These are phyloP conservation scores for Seriola rivoliana DNA, from an alignment of 2,113 vertebrate species.

Conservation along the genomic window DNA sequence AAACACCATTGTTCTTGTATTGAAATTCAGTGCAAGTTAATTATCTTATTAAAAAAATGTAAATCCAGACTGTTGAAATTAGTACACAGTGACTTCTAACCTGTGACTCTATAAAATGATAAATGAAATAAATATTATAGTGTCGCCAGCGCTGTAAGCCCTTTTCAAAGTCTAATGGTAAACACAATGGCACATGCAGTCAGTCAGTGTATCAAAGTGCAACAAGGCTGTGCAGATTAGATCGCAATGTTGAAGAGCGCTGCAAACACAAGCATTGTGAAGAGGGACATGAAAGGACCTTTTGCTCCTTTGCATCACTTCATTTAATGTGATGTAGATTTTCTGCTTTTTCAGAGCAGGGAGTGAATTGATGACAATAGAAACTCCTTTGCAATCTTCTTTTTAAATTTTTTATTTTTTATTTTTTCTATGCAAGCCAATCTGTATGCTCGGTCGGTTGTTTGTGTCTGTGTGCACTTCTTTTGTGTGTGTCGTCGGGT, in stretches of 20 bases:
- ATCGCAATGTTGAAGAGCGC: conserved; percentile 41
- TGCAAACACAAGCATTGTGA: conserved; percentile 22
- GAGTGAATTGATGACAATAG: conserved; percentile 35
- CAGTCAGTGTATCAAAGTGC: conserved; percentile 17
- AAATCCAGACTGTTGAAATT: not conserved
- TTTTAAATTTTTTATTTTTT: not conserved
- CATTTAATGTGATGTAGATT: conserved; percentile 38
- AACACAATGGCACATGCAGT: conserved; percentile 20
- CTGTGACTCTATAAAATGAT: not conserved
- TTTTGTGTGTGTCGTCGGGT: not conserved
- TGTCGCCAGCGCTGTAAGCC: conserved; percentile 2
- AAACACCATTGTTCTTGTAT: not conserved
- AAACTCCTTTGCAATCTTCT: conserved; percentile 7
- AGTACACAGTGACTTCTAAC: not conserved
- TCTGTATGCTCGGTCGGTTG: conserved; percentile 8
- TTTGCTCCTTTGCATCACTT: conserved; percentile 39
- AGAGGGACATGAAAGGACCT: conserved; percentile 40
- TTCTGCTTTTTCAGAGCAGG: conserved; percentile 21
- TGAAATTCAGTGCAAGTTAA: not conserved
- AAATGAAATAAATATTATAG: not conserved
- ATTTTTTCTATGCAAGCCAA: not conserved
- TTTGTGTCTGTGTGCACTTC: not conserved
- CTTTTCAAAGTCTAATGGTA: not conserved
- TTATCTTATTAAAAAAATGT: not conserved
- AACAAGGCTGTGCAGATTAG: conserved; percentile 30